Conservation (phyloP, 2,888 invertebrate genomes). For the Parapristionchus giblindavisi region DNA sequence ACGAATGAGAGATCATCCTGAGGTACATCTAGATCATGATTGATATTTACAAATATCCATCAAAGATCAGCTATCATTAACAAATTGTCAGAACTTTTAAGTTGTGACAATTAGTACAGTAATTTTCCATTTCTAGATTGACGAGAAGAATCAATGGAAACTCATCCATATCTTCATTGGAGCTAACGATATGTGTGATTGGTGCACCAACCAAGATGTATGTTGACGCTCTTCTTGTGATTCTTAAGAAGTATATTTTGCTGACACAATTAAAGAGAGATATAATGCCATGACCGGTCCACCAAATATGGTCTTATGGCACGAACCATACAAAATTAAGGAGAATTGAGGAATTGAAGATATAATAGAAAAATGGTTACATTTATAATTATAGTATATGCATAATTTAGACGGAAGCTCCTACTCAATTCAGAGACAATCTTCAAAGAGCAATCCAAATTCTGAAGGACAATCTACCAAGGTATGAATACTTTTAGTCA, state of each 20-base stretch:
- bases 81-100: no score
- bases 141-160: conserved; percentile 60
- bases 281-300: no score
- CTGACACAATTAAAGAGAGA: no score
- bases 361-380: neutral
- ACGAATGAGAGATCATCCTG: conserved; percentile 51
- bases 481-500: conserved; percentile 30
- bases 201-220: conserved; percentile 49
- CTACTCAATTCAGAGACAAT: conserved; percentile 49
- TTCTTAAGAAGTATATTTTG: no score
- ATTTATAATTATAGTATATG: no score
- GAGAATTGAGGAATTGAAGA: no score
- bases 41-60: neutral
- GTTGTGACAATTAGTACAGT: no score
- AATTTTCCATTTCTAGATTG: conserved; percentile 35
- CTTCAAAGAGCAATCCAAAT: conserved; percentile 51
- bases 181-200: conserved; percentile 60
- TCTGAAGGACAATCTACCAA: conserved; percentile 56
- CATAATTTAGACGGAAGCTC: conserved; percentile 42
- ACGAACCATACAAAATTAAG: no score
- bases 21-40: conserved; percentile 18
- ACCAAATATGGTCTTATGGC: no score
- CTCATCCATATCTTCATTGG: conserved; percentile 63
- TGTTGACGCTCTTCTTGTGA: neutral
- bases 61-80: no score